Evolutionary conservation across 2,888 invertebrate genomes (phyloP).

Genomic region (Gortyna flavago): DNA sequence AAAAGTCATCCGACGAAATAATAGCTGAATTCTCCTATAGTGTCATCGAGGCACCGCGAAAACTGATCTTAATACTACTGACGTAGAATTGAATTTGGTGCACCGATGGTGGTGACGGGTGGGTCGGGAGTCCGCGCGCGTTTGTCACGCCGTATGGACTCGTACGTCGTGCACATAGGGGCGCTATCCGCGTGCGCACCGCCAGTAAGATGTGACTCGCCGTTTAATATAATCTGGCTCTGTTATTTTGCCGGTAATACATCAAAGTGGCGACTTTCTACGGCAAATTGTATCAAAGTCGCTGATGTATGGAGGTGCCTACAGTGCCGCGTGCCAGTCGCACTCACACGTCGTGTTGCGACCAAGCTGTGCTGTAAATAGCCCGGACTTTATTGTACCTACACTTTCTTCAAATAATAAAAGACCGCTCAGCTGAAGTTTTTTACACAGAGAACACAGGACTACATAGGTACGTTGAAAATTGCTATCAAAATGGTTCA

Average conservation of each 20-base stretch:
- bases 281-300: conserved; percentile 86
- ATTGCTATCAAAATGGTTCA: not conserved
- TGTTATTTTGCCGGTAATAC: conserved; percentile 87
- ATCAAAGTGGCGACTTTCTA: conserved; percentile 83
- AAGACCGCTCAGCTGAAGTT: no score
- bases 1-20: conserved; percentile 82
- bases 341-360: not conserved
- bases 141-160: conserved; percentile 47
- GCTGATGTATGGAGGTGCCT: conserved; percentile 77
- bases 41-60: conserved; percentile 28
- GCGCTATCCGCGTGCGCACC: conserved; percentile 42
- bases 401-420: not conserved
- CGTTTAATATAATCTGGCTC: conserved; percentile 82
- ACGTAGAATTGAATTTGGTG: conserved; percentile 48
- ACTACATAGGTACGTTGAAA: not conserved
- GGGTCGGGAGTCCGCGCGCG: conserved; percentile 11
- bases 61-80: conserved; percentile 41
- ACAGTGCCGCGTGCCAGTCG: not conserved
- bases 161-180: conserved; percentile 53
- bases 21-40: conserved; percentile 80
- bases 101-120: no score
- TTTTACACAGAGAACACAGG: not conserved
- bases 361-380: not conserved
- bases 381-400: not conserved
- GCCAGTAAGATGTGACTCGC: conserved; percentile 69